Evolutionary conservation across 2,888 invertebrate species (phyloP).

Genomic region (Dryobota labecula): DNA sequence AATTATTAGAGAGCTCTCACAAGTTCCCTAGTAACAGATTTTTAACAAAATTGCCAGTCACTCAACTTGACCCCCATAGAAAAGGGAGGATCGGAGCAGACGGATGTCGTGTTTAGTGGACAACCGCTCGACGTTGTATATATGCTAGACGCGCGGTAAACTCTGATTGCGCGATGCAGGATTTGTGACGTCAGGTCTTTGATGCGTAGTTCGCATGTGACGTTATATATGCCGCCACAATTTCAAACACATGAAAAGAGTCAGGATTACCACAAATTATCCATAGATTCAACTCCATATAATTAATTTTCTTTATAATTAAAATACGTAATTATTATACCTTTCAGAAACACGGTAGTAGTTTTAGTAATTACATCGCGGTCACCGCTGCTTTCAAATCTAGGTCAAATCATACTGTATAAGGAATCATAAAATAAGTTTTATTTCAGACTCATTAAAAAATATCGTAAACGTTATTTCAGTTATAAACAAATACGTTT

Average conservation of each 20-base stretch:
- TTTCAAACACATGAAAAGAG: background rate
- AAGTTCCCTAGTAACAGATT: too few relatives aligned
- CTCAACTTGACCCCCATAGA: too few relatives aligned
- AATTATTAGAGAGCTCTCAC: too few relatives aligned
- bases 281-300: background rate
- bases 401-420: slow-evolving; percentile 48
- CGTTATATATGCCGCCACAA: too few relatives aligned
- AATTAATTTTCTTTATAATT: background rate
- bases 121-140: too few relatives aligned
- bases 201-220: too few relatives aligned
- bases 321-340: slow-evolving; percentile 7
- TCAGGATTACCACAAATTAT: background rate
- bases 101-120: too few relatives aligned
- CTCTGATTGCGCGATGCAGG: too few relatives aligned
- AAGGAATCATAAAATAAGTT: slow-evolving; percentile 65
- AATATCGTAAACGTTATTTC: slow-evolving; percentile 67
- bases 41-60: too few relatives aligned
- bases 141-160: too few relatives aligned
- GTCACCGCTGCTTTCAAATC: slow-evolving; percentile 36
- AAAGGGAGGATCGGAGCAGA: too few relatives aligned
- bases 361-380: slow-evolving; percentile 16
- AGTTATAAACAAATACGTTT: slow-evolving; percentile 75
- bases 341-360: slow-evolving; percentile 20
- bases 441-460: slow-evolving; percentile 73
- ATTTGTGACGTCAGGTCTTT: too few relatives aligned